Conservation (phyloP, 2,797 vertebrate species). For the Lemur catta region DNA sequence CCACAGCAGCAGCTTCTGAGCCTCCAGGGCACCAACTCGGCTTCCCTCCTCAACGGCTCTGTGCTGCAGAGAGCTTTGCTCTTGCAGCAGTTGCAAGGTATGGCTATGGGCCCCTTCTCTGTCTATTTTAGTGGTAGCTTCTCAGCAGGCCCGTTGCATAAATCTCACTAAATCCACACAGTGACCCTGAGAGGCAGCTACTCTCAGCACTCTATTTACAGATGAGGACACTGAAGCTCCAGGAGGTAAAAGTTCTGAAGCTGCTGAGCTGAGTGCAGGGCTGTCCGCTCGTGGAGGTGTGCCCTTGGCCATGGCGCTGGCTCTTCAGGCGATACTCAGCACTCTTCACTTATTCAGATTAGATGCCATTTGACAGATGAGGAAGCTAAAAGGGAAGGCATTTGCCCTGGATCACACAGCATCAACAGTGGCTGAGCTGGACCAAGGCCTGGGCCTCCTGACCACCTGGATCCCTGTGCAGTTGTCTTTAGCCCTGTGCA, state of each 20-base stretch:
- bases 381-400: neutral
- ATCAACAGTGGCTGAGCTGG: neutral
- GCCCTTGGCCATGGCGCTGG: neutral
- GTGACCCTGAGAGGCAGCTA: neutral
- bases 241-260: neutral
- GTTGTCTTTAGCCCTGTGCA: neutral
- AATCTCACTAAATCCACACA: neutral
- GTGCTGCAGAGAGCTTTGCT: constrained; percentile 95
- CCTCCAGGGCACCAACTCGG: constrained; percentile 89
- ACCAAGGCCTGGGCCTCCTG: neutral
- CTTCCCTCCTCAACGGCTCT: constrained; percentile 92
- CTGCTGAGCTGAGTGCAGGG: neutral
- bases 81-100: constrained; percentile 98
- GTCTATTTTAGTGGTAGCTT: neutral
- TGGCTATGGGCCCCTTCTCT: neutral
- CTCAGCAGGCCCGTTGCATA: neutral
- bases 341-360: neutral
- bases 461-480: neutral
- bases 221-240: neutral
- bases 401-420: neutral
- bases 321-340: neutral
- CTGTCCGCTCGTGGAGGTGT: neutral
- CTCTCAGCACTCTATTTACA: neutral
- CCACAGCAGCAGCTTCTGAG: constrained; percentile 89
- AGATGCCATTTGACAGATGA: neutral